Conservation (phyloP, 2,113 vertebrate genomes). For the Phaethornis superciliosus region DNA sequence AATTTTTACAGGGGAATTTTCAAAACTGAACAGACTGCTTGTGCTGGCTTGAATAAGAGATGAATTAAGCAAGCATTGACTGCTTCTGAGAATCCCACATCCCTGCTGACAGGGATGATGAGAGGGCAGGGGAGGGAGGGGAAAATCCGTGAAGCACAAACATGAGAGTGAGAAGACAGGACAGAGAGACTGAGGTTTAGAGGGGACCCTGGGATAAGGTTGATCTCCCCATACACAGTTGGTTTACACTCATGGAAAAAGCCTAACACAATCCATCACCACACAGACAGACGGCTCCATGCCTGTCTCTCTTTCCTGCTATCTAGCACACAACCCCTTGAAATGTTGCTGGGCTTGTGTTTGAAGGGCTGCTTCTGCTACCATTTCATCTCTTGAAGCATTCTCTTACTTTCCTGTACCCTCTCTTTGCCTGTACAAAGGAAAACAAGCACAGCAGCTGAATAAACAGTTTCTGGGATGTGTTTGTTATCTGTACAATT, state of each 20-base stretch:
- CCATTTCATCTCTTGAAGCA: not conserved
- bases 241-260: not conserved
- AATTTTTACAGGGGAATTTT: not conserved
- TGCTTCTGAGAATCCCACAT: not conserved
- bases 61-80: not conserved
- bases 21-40: not conserved
- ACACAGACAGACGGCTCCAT: fast-evolving
- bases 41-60: not conserved
- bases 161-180: not conserved
- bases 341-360: fast-evolving
- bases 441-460: not conserved
- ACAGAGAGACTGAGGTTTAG: not conserved
- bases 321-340: fast-evolving
- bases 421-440: not conserved
- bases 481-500: not conserved
- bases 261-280: not conserved
- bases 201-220: not conserved
- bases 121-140: not conserved
- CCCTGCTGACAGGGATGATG: not conserved
- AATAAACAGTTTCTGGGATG: not conserved
- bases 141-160: not conserved
- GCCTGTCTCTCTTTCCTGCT: not conserved
- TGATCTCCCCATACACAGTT: not conserved
- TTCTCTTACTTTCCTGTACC: fast-evolving
- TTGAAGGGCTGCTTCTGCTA: not conserved